A percentile compares a stretch with the other conserved stretches of the same genome.
These are phyloP conservation scores for Diogma glabrata DNA, from an alignment of 2,888 invertebrate species.

Conservation along the genomic window DNA sequence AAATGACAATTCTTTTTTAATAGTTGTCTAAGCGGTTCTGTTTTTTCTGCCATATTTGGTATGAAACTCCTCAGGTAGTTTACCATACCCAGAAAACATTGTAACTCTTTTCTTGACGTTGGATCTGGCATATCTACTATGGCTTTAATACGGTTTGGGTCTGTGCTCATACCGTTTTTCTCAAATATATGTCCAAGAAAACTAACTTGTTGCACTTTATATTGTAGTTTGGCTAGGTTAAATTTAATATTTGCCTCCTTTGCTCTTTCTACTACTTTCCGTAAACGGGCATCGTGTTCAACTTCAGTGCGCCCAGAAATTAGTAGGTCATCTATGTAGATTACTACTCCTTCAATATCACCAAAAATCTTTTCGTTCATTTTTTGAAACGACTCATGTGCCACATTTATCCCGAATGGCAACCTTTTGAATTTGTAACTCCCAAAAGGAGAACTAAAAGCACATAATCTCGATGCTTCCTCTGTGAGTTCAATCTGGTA, in stretches of 20 bases:
- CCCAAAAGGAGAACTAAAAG: not conserved
- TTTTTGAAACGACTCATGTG: not conserved
- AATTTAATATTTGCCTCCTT: slow-evolving; percentile 11
- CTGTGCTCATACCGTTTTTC: not conserved
- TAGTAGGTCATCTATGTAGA: slow-evolving; percentile 15
- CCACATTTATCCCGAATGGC: not conserved
- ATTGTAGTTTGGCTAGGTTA: slow-evolving; percentile 16
- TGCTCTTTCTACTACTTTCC: slow-evolving; percentile 11
- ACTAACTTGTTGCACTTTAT: slow-evolving; percentile 11
- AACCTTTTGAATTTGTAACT: not conserved
- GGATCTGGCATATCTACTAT: slow-evolving; percentile 11
- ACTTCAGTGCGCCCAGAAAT: slow-evolving; percentile 11
- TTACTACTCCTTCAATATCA: slow-evolving; percentile 10
- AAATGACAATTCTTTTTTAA: too few species aligned
- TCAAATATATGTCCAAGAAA: slow-evolving; percentile 15
- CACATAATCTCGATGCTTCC: too few species aligned
- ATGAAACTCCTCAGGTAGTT: too few species aligned
- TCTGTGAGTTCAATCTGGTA: too few species aligned
- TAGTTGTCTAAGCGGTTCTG: too few species aligned
- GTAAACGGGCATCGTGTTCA: slow-evolving; percentile 15
- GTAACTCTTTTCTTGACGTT: too few species aligned
- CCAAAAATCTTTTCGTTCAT: not conserved
- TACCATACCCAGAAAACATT: too few species aligned
- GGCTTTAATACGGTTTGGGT: slow-evolving; percentile 7
- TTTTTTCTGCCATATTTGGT: too few species aligned